Evolutionary conservation across 2,113 vertebrate species (phyloP), one percentile per base, ranked within the genome.

Genomic region (Cochlearius cochlearius): DNA sequence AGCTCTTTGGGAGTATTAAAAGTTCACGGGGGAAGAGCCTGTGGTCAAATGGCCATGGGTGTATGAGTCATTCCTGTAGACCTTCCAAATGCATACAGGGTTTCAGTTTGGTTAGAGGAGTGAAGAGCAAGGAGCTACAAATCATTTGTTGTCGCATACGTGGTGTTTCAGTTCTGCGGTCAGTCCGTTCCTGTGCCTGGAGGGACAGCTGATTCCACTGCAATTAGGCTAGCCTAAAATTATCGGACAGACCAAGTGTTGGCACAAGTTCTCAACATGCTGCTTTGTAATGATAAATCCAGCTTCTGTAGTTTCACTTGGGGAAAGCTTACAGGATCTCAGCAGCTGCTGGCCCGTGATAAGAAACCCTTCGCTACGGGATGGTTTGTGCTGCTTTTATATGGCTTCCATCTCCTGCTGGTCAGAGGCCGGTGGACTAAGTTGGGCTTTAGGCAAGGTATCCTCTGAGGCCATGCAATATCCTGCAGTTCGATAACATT

Each of bases 261-360:
- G 91, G 89, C 84, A 83, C 63, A 71, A 92, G 89, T 30, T 69
- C 58, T 80, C 12, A 12, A 1, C 5, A 0, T 39, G 87, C 89
- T 96, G 96, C 84, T 96, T 95, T 92, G 74, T 95, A 9, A 89
- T 60, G 97, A 97, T 97, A 97, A 92, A 91, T 88, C 41, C 11
- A 0, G 49, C 52, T 82, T 67, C 77, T 62, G 84, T 39, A 86
- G 86, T 12, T 11, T 50, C 22, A 14, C 34, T 68, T 72, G 34
- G 79, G 80, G 89, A 62, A 55, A 58, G 95, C 86, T 56, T 26
- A 14, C 20, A 49, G 79, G 59, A 30, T 50, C 73, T 94, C 29
- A 14, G 84, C 94, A 95, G 91, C 96, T 97, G 97, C 91, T 94
- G 76, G 29, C 23, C 62, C 38, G 0, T 56, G 97, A 97, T 97